Evolutionary conservation across 2,888 invertebrate species (phyloP), one percentile per base, ranked within the genome.

Genomic region (Dynastes tityus): DNA sequence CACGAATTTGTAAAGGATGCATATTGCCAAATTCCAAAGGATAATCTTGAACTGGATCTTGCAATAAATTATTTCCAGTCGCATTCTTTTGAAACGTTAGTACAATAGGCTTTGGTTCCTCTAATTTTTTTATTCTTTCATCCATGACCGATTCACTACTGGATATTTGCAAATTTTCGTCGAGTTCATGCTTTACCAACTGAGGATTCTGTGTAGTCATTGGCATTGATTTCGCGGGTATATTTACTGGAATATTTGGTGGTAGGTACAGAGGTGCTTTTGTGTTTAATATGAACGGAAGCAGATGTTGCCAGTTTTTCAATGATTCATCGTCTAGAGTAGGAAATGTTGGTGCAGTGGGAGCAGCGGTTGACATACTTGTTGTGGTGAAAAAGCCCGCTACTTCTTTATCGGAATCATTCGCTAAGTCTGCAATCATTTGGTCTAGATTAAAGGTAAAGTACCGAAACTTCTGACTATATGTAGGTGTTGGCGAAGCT

Each of bases 361-460:
- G 37, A 22, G 40, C 29, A 53, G 53, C 22, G 6, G 53, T 27
- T 32, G 70, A 27, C 13, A n/a, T 53, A 51, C 8, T 22, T 16
- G 70, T 53, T 53, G 70, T 53, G 3, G 73, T 73, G 16, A 73
- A 73, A 16, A 58, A 2, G 37, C 40, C 73, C 5, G 73, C 73
- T 9, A 73, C 29, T 37, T 73, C 73, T 32, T 73, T 73, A 37
- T 73, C 73, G 8, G 73, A 40, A 22, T 73, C 73, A 40, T 61
- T 73, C 37, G 73, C 73, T 40, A 73, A 40, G 16, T 73, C 58
- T 16, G 73, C 73, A 8, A 73, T 58, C 73, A 73, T 73, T 11
- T 58, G 37, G 2, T 73, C 73, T 73, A 73, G 58, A 58, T 73
- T 73, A 73, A 73, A 73, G 2, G 73, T 73, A 45, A 37, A 73